These are phyloP conservation scores for Suncus etruscus DNA, from an alignment of 2,113 vertebrate species.

Conservation along the genomic window DNA sequence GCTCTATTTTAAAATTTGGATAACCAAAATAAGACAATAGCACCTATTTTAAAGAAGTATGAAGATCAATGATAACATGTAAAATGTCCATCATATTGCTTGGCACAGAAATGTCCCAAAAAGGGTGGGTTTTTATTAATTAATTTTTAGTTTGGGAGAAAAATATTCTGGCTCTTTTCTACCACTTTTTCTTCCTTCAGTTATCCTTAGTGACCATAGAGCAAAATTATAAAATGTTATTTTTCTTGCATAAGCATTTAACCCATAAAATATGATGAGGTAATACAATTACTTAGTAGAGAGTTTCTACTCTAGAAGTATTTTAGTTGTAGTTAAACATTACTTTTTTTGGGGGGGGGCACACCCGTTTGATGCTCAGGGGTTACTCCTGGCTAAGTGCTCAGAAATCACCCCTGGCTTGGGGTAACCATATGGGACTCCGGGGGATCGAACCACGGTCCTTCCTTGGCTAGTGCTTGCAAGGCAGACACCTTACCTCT, in stretches of 20 bases:
- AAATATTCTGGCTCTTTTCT: not conserved
- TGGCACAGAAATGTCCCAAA: not conserved
- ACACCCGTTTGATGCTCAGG: too few species aligned
- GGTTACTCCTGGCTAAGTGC: too few species aligned
- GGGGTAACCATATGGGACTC: too few species aligned
- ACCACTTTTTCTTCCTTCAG: not conserved
- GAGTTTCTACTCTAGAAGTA: not conserved
- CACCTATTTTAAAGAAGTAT: not conserved
- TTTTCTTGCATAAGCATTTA: conserved; percentile 1
- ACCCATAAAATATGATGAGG: not conserved
- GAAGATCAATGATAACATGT: not conserved
- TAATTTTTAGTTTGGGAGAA: not conserved
- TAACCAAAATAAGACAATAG: conserved; percentile 1
- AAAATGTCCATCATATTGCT: not conserved
- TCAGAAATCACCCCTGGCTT: too few species aligned
- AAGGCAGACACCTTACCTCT: too few species aligned
- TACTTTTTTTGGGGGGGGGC: not conserved
- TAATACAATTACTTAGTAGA: not conserved
- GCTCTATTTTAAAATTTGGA: not conserved
- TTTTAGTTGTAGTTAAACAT: not conserved
- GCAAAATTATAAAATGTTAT: not conserved
- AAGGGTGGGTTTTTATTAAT: not conserved
- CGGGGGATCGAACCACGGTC: too few species aligned
- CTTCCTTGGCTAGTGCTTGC: too few species aligned
- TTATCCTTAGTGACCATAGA: not conserved